These are phyloP conservation scores for Heliconius eleuchia DNA, from an alignment of 1,140 invertebrate species.

Conservation along the genomic window DNA sequence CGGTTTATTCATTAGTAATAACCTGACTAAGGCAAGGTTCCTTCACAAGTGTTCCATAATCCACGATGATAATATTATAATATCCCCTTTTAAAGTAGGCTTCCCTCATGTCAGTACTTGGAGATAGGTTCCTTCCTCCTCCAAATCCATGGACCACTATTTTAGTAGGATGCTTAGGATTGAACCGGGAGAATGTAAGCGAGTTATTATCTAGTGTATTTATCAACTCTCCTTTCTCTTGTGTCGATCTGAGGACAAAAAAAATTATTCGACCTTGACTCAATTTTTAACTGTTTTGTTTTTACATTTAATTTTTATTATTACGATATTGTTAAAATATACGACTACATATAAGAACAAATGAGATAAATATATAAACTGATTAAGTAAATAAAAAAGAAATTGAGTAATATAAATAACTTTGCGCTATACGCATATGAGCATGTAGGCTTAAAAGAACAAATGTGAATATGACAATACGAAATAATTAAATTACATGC, in stretches of 20 bases:
- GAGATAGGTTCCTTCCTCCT: conserved; percentile 88
- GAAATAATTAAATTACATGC: too few species aligned
- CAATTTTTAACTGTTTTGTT: conserved; percentile 9
- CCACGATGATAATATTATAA: conserved; percentile 94
- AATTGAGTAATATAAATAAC: too few species aligned
- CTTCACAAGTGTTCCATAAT: conserved; percentile 90
- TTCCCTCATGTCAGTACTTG: conserved; percentile 90
- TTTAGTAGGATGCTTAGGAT: conserved; percentile 88
- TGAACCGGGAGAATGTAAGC: conserved; percentile 87
- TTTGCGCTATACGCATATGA: too few species aligned
- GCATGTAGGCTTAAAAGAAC: too few species aligned
- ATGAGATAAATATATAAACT: too few species aligned
- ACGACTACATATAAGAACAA: too few species aligned
- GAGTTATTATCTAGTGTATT: conserved; percentile 86
- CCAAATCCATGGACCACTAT: conserved; percentile 92
- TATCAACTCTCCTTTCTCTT: conserved; percentile 86
- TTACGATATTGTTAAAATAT: background rate
- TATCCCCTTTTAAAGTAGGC: conserved; percentile 90
- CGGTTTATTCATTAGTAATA: conserved; percentile 21
- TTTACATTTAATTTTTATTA: conserved; percentile 6
- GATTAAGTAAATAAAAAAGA: too few species aligned
- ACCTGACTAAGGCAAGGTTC: conserved; percentile 89
- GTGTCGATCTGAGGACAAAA: conserved; percentile 84
- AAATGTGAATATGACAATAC: too few species aligned
- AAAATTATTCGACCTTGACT: conserved; percentile 7